phyloP scores from a whole-genome alignment of 2,797 vertebrate genomes.

The Catamblyrhynchus diadema region DNA sequence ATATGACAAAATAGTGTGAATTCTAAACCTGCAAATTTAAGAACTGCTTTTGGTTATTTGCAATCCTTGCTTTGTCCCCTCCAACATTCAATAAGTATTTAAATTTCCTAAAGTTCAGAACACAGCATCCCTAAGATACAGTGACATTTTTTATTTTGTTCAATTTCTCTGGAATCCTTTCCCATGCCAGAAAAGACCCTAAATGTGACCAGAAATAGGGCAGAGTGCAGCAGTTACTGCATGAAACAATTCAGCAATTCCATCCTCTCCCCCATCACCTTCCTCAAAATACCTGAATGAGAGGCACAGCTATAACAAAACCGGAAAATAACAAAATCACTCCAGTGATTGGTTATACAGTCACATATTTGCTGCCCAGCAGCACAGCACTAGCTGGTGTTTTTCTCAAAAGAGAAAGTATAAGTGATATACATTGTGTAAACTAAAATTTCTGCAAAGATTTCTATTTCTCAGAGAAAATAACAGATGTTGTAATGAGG shows the following conservation, averaged over 20 bases:
- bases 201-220: neutral
- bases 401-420: neutral
- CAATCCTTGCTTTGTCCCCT: neutral
- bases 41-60: neutral
- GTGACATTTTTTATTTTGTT: neutral
- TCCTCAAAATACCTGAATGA: neutral
- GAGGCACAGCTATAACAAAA: neutral
- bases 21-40: neutral
- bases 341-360: neutral
- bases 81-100: neutral
- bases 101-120: neutral
- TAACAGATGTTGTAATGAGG: neutral
- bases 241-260: neutral
- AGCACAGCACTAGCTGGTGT: neutral
- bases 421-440: neutral
- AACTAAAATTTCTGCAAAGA: neutral
- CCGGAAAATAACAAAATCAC: neutral
- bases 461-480: neutral
- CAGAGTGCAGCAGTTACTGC: neutral
- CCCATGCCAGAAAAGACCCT: neutral
- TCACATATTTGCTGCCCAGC: neutral
- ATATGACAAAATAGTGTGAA: neutral
- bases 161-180: neutral
- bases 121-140: neutral
- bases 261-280: neutral